A percentile compares a stretch with the other conserved stretches of the same genome.
phyloP scores from a whole-genome alignment of 2,113 vertebrate genomes.

The Micronycteris hirsuta region DNA sequence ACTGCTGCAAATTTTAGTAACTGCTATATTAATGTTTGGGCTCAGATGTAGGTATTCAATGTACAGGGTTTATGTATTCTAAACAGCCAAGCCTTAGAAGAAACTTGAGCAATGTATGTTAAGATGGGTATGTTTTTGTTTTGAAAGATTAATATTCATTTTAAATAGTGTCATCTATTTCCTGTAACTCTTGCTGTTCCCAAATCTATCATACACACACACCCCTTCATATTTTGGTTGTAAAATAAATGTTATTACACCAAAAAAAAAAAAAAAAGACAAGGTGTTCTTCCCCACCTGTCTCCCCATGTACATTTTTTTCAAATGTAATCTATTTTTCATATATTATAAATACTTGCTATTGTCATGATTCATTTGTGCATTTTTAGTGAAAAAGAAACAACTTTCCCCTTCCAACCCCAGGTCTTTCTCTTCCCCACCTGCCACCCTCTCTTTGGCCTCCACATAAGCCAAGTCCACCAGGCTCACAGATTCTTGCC shows the following conservation, averaged over 20 bases:
- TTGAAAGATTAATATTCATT: neutral
- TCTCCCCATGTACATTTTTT: neutral
- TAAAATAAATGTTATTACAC: neutral
- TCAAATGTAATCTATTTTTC: neutral
- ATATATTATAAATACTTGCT: neutral
- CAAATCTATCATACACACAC: neutral
- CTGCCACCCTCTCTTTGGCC: neutral
- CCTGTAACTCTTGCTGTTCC: neutral
- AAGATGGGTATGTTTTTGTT: neutral
- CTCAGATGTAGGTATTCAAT: neutral
- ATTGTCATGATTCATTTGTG: neutral
- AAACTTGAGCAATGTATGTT: neutral
- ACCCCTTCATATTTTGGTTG: neutral
- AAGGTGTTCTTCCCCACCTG: accelerated
- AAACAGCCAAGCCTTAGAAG: neutral
- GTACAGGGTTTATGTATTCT: neutral
- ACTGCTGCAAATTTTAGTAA: neutral
- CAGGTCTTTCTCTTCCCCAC: neutral
- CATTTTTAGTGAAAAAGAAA: neutral
- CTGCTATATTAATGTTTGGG: neutral
- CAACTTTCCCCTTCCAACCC: neutral
- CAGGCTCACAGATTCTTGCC: neutral
- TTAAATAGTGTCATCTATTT: neutral
- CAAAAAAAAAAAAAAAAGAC: neutral
- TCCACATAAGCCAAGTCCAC: neutral